Evolutionary conservation across 23 tunicate genomes (phyloP).

Genomic region (Oikopleura vanhoeffeni): DNA sequence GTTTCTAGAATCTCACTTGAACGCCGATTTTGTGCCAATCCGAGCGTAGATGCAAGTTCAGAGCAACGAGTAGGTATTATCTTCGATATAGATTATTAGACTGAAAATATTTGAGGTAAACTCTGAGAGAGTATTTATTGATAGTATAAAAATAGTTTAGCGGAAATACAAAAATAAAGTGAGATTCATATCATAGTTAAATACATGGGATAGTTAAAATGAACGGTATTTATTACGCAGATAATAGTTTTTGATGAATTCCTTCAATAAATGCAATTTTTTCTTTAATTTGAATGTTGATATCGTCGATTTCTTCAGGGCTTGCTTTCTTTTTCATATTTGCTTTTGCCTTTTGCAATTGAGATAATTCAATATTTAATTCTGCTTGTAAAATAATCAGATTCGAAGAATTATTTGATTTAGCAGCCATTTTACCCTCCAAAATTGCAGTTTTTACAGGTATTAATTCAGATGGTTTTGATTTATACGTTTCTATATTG

Average conservation of each 20-base stretch:
- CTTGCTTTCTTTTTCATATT: neutral
- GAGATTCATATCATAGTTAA: too few species aligned
- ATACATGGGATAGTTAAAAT: too few species aligned
- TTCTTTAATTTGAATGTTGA: neutral
- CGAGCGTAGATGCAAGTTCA: too few species aligned
- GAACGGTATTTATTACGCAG: neutral
- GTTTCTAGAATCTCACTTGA: too few species aligned
- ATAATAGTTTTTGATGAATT: neutral
- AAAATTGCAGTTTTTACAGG: neutral
- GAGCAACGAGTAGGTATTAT: too few species aligned
- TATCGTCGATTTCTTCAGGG: neutral
- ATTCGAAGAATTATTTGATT: neutral
- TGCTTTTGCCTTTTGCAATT: constrained; percentile 5
- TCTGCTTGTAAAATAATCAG: neutral
- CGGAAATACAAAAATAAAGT: too few species aligned
- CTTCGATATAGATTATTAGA: too few species aligned
- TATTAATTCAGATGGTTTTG: neutral
- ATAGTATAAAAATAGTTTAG: too few species aligned
- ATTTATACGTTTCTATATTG: neutral
- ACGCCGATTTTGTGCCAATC: too few species aligned
- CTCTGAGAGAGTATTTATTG: too few species aligned
- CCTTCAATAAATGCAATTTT: neutral
- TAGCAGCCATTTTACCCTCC: neutral
- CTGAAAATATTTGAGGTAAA: too few species aligned
- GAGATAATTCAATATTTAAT: neutral